phyloP scores from a whole-genome alignment of 1,140 invertebrate genomes.

The Neodiprion fabricii region DNA sequence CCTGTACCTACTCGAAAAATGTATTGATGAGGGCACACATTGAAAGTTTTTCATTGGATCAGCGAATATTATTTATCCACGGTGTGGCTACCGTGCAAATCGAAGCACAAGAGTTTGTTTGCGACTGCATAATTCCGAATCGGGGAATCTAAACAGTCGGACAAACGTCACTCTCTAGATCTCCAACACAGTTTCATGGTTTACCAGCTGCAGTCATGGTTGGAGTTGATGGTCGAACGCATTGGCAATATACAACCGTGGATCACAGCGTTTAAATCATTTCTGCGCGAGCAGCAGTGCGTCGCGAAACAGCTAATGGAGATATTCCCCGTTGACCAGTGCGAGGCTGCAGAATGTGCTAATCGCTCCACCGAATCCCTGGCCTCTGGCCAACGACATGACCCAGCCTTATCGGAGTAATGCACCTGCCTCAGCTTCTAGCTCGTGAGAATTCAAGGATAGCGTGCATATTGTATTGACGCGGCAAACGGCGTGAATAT shows the following conservation, averaged over 20 bases:
- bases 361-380: conserved; percentile 1
- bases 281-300: neutral
- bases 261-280: neutral
- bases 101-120: too few relatives aligned
- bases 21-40: too few relatives aligned
- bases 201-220: neutral
- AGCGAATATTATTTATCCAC: too few relatives aligned
- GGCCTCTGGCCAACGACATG: neutral
- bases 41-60: too few relatives aligned
- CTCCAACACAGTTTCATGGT: neutral
- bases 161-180: neutral
- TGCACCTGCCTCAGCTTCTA: neutral
- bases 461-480: neutral
- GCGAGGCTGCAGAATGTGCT: neutral
- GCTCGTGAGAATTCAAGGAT: neutral
- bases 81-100: too few relatives aligned
- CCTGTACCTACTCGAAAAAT: too few relatives aligned
- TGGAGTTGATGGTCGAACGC: neutral
- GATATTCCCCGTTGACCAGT: neutral
- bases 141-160: neutral
- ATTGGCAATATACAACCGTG: neutral
- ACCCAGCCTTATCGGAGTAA: neutral
- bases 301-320: neutral
- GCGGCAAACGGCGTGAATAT: neutral
- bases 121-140: too few relatives aligned